A percentile compares a stretch with the other conserved stretches of the same genome.
Evolutionary conservation across 1,140 invertebrate genomes (phyloP).

Genomic region (Harpegnathos saltator): DNA sequence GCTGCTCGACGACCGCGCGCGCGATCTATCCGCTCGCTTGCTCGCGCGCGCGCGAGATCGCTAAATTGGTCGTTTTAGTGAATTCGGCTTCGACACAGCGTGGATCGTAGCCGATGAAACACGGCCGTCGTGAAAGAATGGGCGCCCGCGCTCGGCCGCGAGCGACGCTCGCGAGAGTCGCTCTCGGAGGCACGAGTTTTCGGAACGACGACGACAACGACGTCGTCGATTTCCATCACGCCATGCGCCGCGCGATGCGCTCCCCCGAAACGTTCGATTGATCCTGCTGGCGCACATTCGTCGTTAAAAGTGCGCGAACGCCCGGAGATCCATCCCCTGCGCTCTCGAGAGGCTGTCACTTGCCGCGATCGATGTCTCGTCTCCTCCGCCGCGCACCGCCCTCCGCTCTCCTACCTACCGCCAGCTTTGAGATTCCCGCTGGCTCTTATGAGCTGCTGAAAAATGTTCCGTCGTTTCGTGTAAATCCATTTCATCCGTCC

Average conservation of each 20-base stretch:
- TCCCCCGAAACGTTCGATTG: slow-evolving; percentile 74
- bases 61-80: slow-evolving; percentile 26
- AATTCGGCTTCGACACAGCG: not conserved
- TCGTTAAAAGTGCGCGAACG: slow-evolving; percentile 55
- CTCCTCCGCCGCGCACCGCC: not conserved
- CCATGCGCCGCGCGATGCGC: no score
- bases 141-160: not conserved
- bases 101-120: slow-evolving; percentile 16
- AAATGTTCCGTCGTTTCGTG: slow-evolving; percentile 67
- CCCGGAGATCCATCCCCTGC: slow-evolving; percentile 35
- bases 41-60: not conserved
- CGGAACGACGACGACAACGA: no score
- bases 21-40: not conserved
- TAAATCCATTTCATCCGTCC: slow-evolving; percentile 71
- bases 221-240: slow-evolving; percentile 80
- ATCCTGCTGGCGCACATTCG: slow-evolving; percentile 74
- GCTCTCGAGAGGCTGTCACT: slow-evolving; percentile 67
- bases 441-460: slow-evolving; percentile 69
- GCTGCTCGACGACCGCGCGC: slow-evolving; percentile 5
- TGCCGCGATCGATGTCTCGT: slow-evolving; percentile 64
- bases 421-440: slow-evolving; percentile 56
- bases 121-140: not conserved
- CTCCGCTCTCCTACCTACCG: not conserved
- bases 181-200: slow-evolving; percentile 44
- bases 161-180: slow-evolving; percentile 1